phyloP scores from a whole-genome alignment of 2,113 vertebrate genomes.

The Plotosus lineatus region DNA sequence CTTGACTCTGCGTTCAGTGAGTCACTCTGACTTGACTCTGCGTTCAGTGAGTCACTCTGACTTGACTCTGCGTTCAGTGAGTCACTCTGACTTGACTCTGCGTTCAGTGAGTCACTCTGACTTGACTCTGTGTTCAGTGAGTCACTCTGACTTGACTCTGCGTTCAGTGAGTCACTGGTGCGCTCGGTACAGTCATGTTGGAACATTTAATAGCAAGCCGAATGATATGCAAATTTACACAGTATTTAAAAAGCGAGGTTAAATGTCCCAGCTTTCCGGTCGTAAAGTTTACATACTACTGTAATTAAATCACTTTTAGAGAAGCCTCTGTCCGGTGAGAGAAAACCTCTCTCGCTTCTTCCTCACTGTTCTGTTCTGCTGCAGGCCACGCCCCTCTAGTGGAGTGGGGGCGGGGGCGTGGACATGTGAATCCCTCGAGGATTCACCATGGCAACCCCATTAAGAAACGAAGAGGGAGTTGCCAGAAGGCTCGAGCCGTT shows the following conservation, averaged over 20 bases:
- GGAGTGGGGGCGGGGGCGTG: constrained; percentile 39
- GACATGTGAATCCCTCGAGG: constrained; percentile 70
- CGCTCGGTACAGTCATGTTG: neutral
- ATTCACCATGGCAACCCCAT: constrained; percentile 75
- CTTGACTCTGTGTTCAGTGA: no score
- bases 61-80: no score
- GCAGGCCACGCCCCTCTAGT: constrained; percentile 75
- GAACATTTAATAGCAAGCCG: neutral
- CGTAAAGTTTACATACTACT: neutral
- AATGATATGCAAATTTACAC: neutral
- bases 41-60: no score
- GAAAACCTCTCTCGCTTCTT: neutral
- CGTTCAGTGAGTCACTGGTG: neutral
- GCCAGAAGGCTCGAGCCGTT: constrained; percentile 74
- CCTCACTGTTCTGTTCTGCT: constrained; percentile 69
- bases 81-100: no score
- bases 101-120: no score
- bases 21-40: no score
- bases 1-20: no score
- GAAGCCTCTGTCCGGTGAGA: neutral
- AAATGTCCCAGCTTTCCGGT: neutral
- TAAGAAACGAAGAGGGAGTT: constrained; percentile 77
- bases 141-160: no score
- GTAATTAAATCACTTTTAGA: neutral
- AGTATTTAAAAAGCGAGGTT: neutral